These are phyloP conservation scores for Brenthis daphne DNA, from an alignment of 2,888 invertebrate genomes.

Conservation along the genomic window DNA sequence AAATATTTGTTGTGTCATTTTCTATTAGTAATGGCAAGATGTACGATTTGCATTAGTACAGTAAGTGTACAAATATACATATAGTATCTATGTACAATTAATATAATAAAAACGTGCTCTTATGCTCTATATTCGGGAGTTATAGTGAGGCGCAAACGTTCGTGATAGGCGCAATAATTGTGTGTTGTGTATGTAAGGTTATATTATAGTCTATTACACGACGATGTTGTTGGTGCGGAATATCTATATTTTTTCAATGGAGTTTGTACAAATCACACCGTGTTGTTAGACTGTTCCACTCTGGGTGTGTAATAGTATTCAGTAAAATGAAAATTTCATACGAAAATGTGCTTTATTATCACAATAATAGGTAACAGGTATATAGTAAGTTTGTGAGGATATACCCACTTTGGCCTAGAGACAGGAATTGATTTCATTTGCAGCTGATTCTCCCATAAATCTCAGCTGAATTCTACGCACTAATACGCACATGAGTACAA, in stretches of 20 bases:
- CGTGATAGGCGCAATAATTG: slow-evolving; percentile 22
- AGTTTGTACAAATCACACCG: slow-evolving; percentile 3
- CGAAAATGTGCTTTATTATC: slow-evolving; percentile 6
- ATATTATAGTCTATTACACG: background rate
- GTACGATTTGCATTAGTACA: background rate
- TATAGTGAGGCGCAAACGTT: slow-evolving; percentile 7
- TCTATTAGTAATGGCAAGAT: too few species aligned
- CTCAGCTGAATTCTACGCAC: slow-evolving; percentile 40
- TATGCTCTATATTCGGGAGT: slow-evolving; percentile 11
- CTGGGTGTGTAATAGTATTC: too few species aligned
- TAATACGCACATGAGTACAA: slow-evolving; percentile 59
- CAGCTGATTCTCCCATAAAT: background rate
- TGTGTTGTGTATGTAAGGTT: slow-evolving; percentile 5
- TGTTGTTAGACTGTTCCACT: background rate
- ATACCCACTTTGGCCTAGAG: slow-evolving; percentile 17
- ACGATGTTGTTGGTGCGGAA: background rate
- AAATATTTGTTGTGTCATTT: too few species aligned
- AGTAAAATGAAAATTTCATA: background rate
- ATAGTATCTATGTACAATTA: background rate
- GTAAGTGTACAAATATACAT: background rate
- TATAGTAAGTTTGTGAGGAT: slow-evolving; percentile 6
- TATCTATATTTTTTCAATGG: slow-evolving; percentile 9
- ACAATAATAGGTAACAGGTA: slow-evolving; percentile 2
- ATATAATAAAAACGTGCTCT: slow-evolving; percentile 19
- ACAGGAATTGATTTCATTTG: slow-evolving; percentile 38